These are phyloP conservation scores for Acromyrmex echinatior DNA, from an alignment of 1,140 invertebrate species.

Conservation along the genomic window DNA sequence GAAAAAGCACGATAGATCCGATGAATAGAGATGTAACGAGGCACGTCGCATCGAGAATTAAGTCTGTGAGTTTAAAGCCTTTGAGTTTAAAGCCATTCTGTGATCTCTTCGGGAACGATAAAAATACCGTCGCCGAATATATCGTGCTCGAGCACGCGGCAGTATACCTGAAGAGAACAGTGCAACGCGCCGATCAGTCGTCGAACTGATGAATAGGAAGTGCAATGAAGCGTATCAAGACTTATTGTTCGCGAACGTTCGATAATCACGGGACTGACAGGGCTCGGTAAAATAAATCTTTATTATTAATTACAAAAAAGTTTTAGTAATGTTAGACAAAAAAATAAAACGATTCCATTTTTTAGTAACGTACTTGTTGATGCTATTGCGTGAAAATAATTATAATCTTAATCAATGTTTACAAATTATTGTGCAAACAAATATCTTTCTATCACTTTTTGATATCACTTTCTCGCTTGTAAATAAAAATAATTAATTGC, in stretches of 20 bases:
- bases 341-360: background rate
- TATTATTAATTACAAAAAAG: background rate
- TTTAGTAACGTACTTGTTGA: background rate
- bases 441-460: background rate
- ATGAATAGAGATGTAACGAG: conserved; percentile 44
- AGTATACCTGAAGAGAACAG: background rate
- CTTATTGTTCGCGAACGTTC: background rate
- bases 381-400: background rate
- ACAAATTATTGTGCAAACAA: background rate
- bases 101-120: background rate
- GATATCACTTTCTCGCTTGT: background rate
- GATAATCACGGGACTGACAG: background rate
- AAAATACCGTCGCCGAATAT: conserved; percentile 48
- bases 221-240: conserved; percentile 21
- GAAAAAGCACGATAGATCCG: background rate
- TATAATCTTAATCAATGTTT: background rate
- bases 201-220: conserved; percentile 25
- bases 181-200: background rate
- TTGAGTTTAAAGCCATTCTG: conserved; percentile 19
- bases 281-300: background rate
- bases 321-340: background rate
- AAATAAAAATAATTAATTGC: conserved; percentile 1
- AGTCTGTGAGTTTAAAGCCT: conserved; percentile 24
- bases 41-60: conserved; percentile 2
- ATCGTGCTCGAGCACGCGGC: conserved; percentile 19